Conservation (phyloP, 2,888 invertebrate genomes). For the Ochropacha duplaris region DNA sequence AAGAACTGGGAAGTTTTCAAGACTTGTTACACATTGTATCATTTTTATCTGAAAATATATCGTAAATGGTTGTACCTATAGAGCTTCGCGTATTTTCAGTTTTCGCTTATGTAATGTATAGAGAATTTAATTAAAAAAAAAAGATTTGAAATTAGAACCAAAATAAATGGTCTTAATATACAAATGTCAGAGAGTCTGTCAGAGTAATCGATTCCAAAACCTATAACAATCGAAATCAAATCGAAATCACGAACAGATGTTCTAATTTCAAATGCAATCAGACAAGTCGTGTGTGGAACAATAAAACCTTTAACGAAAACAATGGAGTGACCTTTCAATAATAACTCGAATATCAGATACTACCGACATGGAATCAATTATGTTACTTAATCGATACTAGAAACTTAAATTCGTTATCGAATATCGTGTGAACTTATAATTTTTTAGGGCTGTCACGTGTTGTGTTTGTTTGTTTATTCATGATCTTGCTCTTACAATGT, state of each 20-base stretch:
- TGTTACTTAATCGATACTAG: slow-evolving; percentile 19
- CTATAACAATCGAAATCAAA: background rate
- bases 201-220: background rate
- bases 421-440: slow-evolving; percentile 12
- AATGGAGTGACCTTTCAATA: slow-evolving; percentile 25
- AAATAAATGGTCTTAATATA: background rate
- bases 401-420: slow-evolving; percentile 28
- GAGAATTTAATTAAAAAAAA: no score
- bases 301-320: slow-evolving; percentile 22
- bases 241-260: slow-evolving; percentile 1
- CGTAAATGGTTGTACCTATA: no score
- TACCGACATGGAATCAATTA: slow-evolving; percentile 35
- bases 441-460: background rate
- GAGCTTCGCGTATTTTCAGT: no score
- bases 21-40: background rate
- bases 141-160: background rate
- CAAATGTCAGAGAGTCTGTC: background rate
- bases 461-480: no score
- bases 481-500: no score
- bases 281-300: slow-evolving; percentile 1
- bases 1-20: background rate
- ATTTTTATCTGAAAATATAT: no score
- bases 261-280: slow-evolving; percentile 4
- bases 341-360: slow-evolving; percentile 19
- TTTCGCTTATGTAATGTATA: no score